Conservation (phyloP, 2,113 vertebrate species). For the Pachyramphus minor region DNA sequence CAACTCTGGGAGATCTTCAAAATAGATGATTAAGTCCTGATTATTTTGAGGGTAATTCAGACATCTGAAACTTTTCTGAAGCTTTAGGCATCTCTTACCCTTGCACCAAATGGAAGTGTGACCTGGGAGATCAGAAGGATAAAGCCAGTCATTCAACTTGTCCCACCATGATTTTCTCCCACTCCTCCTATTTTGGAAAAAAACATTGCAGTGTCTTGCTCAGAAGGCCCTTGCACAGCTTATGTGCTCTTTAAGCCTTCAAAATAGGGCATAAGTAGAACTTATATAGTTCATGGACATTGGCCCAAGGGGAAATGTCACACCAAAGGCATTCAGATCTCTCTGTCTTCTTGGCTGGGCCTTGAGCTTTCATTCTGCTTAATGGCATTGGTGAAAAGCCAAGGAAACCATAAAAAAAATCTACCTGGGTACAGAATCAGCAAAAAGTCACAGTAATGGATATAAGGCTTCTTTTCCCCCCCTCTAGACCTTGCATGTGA, state of each 20-base stretch:
- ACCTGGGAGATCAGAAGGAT: neutral
- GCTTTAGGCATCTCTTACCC: neutral
- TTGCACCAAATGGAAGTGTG: neutral
- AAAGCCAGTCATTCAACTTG: neutral
- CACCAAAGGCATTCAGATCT: neutral
- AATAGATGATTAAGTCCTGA: accelerated
- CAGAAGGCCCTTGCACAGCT: neutral
- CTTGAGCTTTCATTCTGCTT: neutral
- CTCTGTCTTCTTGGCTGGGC: neutral
- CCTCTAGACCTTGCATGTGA: neutral
- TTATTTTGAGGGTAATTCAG: neutral
- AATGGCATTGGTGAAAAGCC: neutral
- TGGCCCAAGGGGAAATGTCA: neutral
- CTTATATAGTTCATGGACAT: neutral
- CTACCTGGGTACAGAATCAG: neutral
- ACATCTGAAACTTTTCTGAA: neutral
- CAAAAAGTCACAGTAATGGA: neutral
- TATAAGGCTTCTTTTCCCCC: neutral
- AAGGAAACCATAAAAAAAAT: neutral
- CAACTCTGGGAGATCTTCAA: neutral
- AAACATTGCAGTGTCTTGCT: neutral
- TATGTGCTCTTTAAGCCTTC: neutral
- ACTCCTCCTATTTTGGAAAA: neutral
- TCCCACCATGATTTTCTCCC: neutral
- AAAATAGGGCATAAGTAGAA: neutral